A percentile compares a stretch with the other conserved stretches of the same genome.
These are phyloP conservation scores for Serranus cabrilla DNA, from an alignment of 2,797 vertebrate species.

Conservation along the genomic window DNA sequence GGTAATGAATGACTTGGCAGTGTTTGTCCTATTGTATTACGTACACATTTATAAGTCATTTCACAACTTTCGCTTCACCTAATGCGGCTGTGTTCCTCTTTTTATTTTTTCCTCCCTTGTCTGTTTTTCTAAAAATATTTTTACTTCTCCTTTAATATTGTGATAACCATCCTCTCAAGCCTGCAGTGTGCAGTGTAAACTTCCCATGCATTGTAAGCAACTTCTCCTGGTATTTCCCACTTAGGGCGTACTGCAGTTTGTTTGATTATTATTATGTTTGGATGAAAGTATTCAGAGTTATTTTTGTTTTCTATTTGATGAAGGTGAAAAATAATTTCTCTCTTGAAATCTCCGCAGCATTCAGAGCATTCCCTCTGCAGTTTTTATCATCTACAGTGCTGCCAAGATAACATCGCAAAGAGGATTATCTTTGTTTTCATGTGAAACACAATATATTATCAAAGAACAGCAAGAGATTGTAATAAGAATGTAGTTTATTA, in stretches of 20 bases:
- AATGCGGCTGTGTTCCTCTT: slow-evolving; percentile 36
- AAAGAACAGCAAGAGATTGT: background rate
- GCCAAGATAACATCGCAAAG: slow-evolving; percentile 9
- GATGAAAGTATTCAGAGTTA: slow-evolving; percentile 8
- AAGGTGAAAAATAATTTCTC: background rate
- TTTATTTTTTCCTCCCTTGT: slow-evolving; percentile 5
- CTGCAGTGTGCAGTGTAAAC: slow-evolving; percentile 15
- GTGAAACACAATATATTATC: slow-evolving; percentile 30
- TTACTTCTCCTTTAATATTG: slow-evolving; percentile 51
- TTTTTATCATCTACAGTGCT: slow-evolving; percentile 39
- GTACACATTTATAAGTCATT: background rate
- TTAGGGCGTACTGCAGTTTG: background rate
- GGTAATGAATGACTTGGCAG: background rate
- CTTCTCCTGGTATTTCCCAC: slow-evolving; percentile 1
- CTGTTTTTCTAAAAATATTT: background rate
- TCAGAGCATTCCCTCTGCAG: background rate
- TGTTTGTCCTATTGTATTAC: slow-evolving; percentile 11
- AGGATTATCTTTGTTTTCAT: slow-evolving; percentile 47
- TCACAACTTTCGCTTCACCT: slow-evolving; percentile 40
- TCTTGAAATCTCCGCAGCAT: background rate
- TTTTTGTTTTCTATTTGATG: slow-evolving; percentile 11
- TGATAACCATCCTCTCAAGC: background rate
- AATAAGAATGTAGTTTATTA: background rate
- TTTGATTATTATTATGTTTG: background rate
- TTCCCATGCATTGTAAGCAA: slow-evolving; percentile 18